Evolutionary conservation across 2,797 vertebrate species (phyloP).

Genomic region (Rhodeus uyekii): DNA sequence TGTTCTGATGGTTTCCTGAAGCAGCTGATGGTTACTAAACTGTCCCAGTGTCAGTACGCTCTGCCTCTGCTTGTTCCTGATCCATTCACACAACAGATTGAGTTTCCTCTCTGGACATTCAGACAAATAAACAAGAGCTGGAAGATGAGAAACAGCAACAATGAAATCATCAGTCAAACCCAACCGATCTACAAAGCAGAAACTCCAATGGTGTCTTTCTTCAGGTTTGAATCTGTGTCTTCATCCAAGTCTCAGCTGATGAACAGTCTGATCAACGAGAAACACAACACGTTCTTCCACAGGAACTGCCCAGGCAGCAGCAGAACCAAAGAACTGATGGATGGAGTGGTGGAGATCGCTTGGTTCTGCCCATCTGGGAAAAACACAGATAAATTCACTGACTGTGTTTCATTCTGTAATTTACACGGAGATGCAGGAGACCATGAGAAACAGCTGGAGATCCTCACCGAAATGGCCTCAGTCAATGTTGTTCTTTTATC

Average conservation of each 20-base stretch:
- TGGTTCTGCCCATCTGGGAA: constrained; percentile 72
- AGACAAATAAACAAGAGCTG: not conserved
- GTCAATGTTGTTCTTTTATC: constrained; percentile 48
- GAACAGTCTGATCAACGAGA: not conserved
- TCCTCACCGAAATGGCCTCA: constrained; percentile 68
- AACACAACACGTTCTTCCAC: constrained; percentile 12
- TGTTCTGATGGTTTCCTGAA: not conserved
- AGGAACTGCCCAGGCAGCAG: not conserved
- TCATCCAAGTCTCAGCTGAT: not conserved
- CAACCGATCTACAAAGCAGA: not conserved
- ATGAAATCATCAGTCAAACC: not conserved
- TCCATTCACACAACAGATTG: not conserved
- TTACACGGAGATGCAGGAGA: not conserved
- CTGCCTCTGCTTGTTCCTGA: not conserved
- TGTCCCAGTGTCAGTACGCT: not conserved
- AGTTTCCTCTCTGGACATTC: not conserved
- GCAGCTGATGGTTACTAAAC: not conserved
- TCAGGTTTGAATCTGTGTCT: not conserved
- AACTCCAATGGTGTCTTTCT: constrained; percentile 68
- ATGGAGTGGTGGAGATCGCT: constrained; percentile 67
- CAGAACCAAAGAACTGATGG: not conserved
- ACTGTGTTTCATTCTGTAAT: constrained; percentile 58
- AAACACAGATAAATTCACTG: constrained; percentile 57
- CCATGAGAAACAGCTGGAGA: constrained; percentile 20
- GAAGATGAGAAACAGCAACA: not conserved